Evolutionary conservation across 2,888 invertebrate genomes (phyloP).

Genomic region (Julus scanicus): DNA sequence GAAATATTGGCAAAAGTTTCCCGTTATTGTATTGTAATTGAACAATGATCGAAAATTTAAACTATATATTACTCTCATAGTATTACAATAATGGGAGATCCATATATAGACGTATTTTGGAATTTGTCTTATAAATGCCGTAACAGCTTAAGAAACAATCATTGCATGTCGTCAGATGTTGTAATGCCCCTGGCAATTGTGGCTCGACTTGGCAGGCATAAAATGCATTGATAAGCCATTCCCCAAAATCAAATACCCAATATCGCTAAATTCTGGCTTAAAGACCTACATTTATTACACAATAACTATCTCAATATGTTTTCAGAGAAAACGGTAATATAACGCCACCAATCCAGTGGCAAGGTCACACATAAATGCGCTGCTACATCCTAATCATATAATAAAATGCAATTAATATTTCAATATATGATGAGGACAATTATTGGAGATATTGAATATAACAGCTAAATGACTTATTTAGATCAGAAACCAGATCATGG

Average conservation of each 20-base stretch:
- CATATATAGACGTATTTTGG: too few species aligned
- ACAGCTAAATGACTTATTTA: not conserved
- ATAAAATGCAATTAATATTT: not conserved
- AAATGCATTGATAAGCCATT: not conserved
- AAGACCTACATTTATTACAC: not conserved
- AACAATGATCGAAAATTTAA: too few species aligned
- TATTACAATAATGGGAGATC: too few species aligned
- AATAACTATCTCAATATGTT: not conserved
- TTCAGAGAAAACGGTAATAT: not conserved
- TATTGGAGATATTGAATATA: conserved; percentile 20
- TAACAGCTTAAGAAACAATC: too few species aligned
- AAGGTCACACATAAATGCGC: not conserved
- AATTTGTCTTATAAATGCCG: too few species aligned
- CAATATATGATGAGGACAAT: not conserved
- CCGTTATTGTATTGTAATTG: too few species aligned
- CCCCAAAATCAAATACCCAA: not conserved
- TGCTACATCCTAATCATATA: not conserved
- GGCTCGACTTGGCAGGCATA: not conserved
- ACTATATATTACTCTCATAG: too few species aligned
- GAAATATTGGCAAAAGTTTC: too few species aligned
- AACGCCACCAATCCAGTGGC: not conserved
- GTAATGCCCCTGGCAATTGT: too few species aligned
- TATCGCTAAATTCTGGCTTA: not conserved
- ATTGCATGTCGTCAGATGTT: too few species aligned
- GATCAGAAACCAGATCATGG: not conserved